These are phyloP conservation scores for Puntigrus tetrazona DNA, from an alignment of 2,113 vertebrate species.

Conservation along the genomic window DNA sequence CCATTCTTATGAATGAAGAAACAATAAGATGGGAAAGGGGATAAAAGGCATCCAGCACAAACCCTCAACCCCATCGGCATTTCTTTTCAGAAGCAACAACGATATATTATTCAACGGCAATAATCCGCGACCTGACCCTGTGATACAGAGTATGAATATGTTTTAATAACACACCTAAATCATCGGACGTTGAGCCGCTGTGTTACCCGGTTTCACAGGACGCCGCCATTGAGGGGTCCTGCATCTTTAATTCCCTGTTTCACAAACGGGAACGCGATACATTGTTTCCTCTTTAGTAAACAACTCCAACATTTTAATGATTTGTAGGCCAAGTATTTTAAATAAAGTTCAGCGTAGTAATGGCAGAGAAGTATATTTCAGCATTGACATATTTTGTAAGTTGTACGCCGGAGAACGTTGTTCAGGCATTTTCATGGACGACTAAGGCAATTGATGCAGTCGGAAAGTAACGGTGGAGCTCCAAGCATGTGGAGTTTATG, in stretches of 20 bases:
- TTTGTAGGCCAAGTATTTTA: not conserved
- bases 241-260: constrained; percentile 14
- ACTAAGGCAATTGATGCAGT: constrained; percentile 46
- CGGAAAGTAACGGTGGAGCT: not conserved
- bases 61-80: not conserved
- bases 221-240: constrained; percentile 66
- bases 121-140: not conserved
- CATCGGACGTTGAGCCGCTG: not conserved
- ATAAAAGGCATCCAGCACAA: not conserved
- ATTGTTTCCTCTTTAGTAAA: not conserved
- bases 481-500: not conserved
- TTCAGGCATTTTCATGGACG: constrained; percentile 67
- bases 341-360: not conserved
- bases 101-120: not conserved
- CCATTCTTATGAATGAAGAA: not conserved
- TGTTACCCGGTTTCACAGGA: constrained; percentile 57
- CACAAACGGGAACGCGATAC: not conserved
- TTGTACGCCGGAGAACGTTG: not conserved
- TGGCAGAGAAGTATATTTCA: not conserved
- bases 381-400: not conserved
- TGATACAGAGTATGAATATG: not conserved
- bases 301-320: not conserved
- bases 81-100: not conserved
- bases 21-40: not conserved
- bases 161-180: not conserved